Evolutionary conservation across 2,888 invertebrate genomes (phyloP).

Genomic region (Tiphia femorata): DNA sequence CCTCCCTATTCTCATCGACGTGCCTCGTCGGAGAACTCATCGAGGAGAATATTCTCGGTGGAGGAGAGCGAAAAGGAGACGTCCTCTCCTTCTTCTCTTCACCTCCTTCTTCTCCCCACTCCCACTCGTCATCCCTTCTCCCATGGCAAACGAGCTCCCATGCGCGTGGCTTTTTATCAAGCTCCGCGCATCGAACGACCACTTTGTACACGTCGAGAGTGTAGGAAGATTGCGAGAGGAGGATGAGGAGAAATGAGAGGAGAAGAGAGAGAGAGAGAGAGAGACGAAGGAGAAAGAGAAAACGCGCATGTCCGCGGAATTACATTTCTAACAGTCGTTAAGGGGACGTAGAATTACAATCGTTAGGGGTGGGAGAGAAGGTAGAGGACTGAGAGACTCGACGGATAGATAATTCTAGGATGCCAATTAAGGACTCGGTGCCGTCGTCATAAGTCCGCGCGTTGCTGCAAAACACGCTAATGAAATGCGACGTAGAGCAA

Average conservation of each 20-base stretch:
- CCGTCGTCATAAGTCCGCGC: not conserved
- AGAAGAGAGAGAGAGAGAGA: constrained; percentile 12
- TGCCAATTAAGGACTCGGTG: constrained; percentile 3
- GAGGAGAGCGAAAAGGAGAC: not conserved
- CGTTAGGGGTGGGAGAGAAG: not conserved
- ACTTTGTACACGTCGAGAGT: not conserved
- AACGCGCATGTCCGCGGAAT: constrained; percentile 6
- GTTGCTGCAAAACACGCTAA: not conserved
- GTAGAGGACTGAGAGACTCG: too few species aligned
- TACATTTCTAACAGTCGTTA: constrained; percentile 2
- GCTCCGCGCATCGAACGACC: too few species aligned
- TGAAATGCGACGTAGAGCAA: constrained; percentile 1
- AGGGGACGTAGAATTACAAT: not conserved
- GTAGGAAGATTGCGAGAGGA: not conserved
- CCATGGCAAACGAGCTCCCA: too few species aligned
- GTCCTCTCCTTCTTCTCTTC: not conserved
- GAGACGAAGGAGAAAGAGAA: constrained; percentile 9
- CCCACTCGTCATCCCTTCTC: not conserved
- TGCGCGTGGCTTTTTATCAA: too few species aligned
- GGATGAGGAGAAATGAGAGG: not conserved
- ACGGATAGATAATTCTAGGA: constrained; percentile 2
- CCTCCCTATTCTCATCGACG: too few species aligned
- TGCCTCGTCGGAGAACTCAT: too few species aligned
- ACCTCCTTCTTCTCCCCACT: not conserved
- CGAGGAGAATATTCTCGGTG: too few species aligned